Base-by-base conservation (phyloP, 2,113 vertebrate species). In the Oryzias curvinotus region DNA sequence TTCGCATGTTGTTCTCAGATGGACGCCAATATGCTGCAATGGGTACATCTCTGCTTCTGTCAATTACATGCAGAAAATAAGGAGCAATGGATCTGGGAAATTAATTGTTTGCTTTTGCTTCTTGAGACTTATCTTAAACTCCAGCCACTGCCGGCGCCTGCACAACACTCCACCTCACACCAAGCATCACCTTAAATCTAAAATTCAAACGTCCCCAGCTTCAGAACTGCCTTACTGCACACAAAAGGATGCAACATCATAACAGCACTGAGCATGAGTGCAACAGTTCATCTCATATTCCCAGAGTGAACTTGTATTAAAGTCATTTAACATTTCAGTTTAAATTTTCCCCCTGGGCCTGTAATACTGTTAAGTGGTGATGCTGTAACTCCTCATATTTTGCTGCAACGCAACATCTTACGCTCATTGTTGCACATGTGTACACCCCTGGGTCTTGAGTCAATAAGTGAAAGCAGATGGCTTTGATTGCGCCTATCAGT, bases 401-500 rank as follows among this genome's bases (percentile, higher is more conserved):
- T 67, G 45, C 74, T 74, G 82, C 77, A 85, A 83, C 68, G 18
- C 57, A 62, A 62, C 21, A 76, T 77, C 77, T 69, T 51, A 71
- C 63, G 70, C 71, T 60, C 77, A 76, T 65, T 52, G 65, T 76
- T 68, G 23, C 54, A 59, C 58, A 67, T 55, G 30, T 59, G 53
- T 46, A 5, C 78, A 80, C 75, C 67, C 65, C 54, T 73, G 61
- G 77, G 80, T 81, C 62, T 73, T 50, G 30, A 82, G 76, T 78
- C 74, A 81, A 72, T 77, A 83, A 77, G 65, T 72, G 74, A 61
- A 77, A 61, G 61, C 71, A 78, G 76, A 71, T 75, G 57, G 44
- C 60, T 84, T 66, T 80, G 79, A 90, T 80, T 81, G 63, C 71
- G 65, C 65, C 86, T 85, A 85, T 82, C 78, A 80, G 69, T 80